These are phyloP conservation scores for Chlamydotis undulata DNA, from an alignment of 2,113 vertebrate species.

Conservation along the genomic window DNA sequence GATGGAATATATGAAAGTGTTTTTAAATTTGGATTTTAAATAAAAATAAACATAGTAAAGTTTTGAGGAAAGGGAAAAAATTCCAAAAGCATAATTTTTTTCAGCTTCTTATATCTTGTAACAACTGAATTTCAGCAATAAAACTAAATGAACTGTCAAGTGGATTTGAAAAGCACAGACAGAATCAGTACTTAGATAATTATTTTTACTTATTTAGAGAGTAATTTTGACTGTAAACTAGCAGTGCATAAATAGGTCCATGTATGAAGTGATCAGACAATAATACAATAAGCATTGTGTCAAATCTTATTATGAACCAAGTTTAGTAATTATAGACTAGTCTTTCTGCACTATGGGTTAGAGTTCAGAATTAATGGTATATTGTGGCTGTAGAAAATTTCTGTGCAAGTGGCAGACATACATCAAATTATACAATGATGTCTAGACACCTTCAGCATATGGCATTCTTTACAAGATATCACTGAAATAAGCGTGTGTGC, in stretches of 20 bases:
- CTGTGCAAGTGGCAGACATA: background rate
- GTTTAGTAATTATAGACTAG: background rate
- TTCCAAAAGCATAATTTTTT: background rate
- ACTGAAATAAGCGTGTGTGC: background rate
- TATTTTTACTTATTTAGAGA: background rate
- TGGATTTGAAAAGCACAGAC: background rate
- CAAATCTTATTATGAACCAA: background rate
- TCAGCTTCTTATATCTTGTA: background rate
- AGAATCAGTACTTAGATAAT: background rate
- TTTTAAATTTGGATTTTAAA: background rate
- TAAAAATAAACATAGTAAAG: background rate
- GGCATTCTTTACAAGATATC: background rate
- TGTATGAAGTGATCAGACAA: background rate
- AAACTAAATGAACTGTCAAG: background rate
- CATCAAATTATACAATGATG: background rate
- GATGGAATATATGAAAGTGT: background rate
- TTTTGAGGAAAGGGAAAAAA: fast-evolving
- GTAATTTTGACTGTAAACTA: background rate
- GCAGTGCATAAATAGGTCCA: background rate
- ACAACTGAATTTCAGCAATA: background rate
- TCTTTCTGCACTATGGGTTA: background rate
- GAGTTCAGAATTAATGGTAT: background rate
- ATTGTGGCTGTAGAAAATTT: background rate
- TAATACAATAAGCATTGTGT: background rate
- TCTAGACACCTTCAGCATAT: background rate